Percentiles rank a stretch among this genome's conserved stretches.
phyloP scores from a whole-genome alignment of 2,797 vertebrate genomes.

The Gymnothorax javanicus region DNA sequence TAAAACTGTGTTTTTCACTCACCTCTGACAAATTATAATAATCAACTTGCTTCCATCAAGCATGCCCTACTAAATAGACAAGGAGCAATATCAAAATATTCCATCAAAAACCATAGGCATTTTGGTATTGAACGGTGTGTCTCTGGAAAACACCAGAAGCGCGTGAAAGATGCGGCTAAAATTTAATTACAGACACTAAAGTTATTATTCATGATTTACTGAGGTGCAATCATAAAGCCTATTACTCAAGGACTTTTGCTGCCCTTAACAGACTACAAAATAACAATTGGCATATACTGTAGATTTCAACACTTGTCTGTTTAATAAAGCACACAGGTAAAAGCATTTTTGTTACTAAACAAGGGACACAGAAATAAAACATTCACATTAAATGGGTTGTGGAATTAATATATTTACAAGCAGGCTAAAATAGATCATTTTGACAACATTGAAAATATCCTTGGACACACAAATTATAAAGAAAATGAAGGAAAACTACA shows the following conservation, averaged over 20 bases:
- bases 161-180: neutral
- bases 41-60: neutral
- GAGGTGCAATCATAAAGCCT: neutral
- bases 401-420: neutral
- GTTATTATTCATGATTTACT: neutral
- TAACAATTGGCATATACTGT: neutral
- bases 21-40: neutral
- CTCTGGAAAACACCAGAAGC: neutral
- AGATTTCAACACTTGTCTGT: neutral
- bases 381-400: neutral
- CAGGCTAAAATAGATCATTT: neutral
- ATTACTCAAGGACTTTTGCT: neutral
- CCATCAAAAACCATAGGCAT: neutral
- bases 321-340: neutral
- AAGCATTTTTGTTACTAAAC: neutral
- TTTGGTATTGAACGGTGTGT: neutral
- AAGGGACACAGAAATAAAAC: neutral
- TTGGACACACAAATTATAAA: neutral
- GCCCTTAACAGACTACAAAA: neutral
- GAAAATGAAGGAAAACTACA: neutral
- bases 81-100: neutral
- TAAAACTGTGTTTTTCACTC: neutral
- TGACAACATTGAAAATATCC: neutral
- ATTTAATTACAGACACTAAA: neutral
- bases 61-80: neutral